Evolutionary conservation across 1,140 invertebrate species (phyloP).

Genomic region (Drosophila ohnishii): DNA sequence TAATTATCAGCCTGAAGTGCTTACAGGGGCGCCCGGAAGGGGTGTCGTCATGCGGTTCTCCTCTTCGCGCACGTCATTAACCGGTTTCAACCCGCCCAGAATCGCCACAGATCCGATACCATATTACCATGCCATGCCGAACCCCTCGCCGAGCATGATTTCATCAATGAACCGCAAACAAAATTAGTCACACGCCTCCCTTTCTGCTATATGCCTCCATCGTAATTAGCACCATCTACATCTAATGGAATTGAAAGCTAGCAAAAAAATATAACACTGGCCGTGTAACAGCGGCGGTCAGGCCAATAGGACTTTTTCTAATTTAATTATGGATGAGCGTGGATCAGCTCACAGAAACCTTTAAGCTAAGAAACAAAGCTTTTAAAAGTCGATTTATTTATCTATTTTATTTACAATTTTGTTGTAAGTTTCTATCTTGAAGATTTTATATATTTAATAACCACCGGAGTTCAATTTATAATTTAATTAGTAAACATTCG

Average conservation of each 20-base stretch:
- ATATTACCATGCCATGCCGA: slow-evolving; percentile 6
- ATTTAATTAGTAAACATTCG: too few species aligned
- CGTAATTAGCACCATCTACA: slow-evolving; percentile 65
- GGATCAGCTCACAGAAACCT: background rate
- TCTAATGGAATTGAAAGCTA: slow-evolving; percentile 37
- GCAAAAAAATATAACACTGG: background rate
- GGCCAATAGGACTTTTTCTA: background rate
- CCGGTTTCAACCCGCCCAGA: slow-evolving; percentile 30
- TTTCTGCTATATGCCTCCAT: slow-evolving; percentile 25
- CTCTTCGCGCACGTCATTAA: slow-evolving; percentile 35
- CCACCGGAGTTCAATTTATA: too few species aligned
- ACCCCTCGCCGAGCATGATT: slow-evolving; percentile 29
- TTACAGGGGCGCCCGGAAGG: slow-evolving; percentile 8
- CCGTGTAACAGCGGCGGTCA: slow-evolving; percentile 4
- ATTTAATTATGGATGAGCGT: background rate
- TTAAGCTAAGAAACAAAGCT: background rate
- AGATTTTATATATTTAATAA: too few species aligned
- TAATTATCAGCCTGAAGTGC: slow-evolving; percentile 29
- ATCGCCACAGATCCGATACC: slow-evolving; percentile 18
- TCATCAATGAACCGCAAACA: slow-evolving; percentile 52
- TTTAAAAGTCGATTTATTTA: background rate
- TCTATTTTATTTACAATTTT: too few species aligned
- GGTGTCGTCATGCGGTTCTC: slow-evolving; percentile 45
- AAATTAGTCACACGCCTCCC: slow-evolving; percentile 65
- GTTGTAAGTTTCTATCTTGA: too few species aligned